A percentile compares a stretch with the other conserved stretches of the same genome.
Conservation (phyloP, 64 coral and sea anemone species). For the Stichodactyla mertensii region DNA sequence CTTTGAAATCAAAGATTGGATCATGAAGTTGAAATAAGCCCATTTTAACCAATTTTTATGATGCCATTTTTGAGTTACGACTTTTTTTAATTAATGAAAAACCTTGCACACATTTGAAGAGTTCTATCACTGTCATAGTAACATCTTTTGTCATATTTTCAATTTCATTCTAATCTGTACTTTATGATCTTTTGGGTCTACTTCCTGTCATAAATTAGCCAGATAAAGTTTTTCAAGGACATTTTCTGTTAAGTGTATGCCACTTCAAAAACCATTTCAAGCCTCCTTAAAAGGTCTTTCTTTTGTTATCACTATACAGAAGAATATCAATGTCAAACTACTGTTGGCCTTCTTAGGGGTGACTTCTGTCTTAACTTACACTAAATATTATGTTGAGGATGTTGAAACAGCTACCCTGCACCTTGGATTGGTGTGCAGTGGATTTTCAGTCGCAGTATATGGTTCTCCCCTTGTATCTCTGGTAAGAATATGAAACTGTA, state of each 20-base stretch:
- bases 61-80: too few relatives aligned
- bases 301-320: conserved; percentile 43
- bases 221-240: not conserved
- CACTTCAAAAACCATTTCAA: not conserved
- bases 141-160: too few relatives aligned
- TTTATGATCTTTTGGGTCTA: too few relatives aligned
- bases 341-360: conserved; percentile 48
- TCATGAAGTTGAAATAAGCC: too few relatives aligned
- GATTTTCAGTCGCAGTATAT: conserved; percentile 77
- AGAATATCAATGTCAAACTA: conserved; percentile 29
- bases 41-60: too few relatives aligned
- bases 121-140: too few relatives aligned
- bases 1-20: too few relatives aligned
- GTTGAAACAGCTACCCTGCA: conserved; percentile 45
- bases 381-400: conserved; percentile 69
- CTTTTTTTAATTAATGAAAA: not conserved
- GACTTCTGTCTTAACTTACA: conserved; percentile 54
- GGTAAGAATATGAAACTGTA: conserved; percentile 38
- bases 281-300: not conserved
- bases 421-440: conserved; percentile 65
- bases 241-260: not conserved
- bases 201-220: too few relatives aligned
- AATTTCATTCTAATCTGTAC: too few relatives aligned
- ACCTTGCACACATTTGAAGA: too few relatives aligned
- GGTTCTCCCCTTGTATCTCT: conserved; percentile 75